Conservation (phyloP, 2,113 vertebrate species). For the Rhinolophus ferrumequinum region DNA sequence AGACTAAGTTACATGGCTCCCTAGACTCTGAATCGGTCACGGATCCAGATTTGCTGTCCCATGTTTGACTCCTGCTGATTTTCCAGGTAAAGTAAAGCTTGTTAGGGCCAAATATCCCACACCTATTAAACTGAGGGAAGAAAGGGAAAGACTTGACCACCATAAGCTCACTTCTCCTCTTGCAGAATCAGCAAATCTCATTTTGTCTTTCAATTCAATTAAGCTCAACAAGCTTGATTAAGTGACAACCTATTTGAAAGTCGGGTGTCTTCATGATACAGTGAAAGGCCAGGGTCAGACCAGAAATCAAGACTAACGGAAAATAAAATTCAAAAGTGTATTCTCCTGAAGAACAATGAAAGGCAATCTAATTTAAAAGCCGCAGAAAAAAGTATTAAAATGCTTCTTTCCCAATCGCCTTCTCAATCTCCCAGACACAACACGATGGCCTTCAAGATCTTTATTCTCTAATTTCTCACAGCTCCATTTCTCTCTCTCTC, state of each 20-base stretch:
- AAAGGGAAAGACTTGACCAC: rapidly evolving
- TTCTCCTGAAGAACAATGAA: not conserved
- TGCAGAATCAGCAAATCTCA: not conserved
- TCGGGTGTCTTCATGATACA: not conserved
- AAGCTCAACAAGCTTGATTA: conserved; percentile 3
- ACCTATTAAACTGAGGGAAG: not conserved
- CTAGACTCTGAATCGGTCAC: not conserved
- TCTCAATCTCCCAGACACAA: not conserved
- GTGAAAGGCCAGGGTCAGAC: not conserved
- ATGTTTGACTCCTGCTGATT: not conserved
- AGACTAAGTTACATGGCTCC: not conserved
- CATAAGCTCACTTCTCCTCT: not conserved
- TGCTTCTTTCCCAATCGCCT: not conserved
- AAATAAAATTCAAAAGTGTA: not conserved
- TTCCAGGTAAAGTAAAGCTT: not conserved
- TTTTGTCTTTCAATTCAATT: conserved; percentile 15
- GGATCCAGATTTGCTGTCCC: not conserved
- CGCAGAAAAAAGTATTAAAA: not conserved
- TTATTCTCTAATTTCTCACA: not conserved
- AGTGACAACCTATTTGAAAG: not conserved
- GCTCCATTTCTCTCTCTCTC: not conserved
- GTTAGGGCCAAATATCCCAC: not conserved
- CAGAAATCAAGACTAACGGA: conserved; percentile 25
- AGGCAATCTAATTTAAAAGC: not conserved
- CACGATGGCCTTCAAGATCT: not conserved